phyloP scores from a whole-genome alignment of 37 sponge, comb jelly and placozoan genomes.

The Crambe crambe region DNA sequence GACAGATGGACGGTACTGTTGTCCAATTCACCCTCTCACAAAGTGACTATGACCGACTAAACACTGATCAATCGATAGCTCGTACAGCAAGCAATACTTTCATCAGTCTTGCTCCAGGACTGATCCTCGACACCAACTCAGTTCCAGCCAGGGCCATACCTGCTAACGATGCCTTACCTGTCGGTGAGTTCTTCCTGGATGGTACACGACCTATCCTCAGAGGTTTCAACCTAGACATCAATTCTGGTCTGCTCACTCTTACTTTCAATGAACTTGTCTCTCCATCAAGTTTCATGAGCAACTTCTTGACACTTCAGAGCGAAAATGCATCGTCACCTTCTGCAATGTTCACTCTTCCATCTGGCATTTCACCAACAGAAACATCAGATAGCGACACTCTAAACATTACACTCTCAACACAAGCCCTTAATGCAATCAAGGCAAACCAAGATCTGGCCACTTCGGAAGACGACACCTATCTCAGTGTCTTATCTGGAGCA shows the following conservation, averaged over 20 bases:
- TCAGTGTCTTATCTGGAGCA: slow-evolving; percentile 37
- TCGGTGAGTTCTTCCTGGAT: slow-evolving; percentile 70
- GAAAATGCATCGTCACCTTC: slow-evolving; percentile 28
- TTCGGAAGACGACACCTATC: slow-evolving; percentile 37
- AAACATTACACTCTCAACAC: slow-evolving; percentile 23
- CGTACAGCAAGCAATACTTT: slow-evolving; percentile 54
- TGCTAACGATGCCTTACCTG: slow-evolving; percentile 61
- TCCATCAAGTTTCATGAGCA: slow-evolving; percentile 59
- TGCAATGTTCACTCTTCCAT: slow-evolving; percentile 19
- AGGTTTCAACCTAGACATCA: slow-evolving; percentile 67
- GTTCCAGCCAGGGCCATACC: slow-evolving; percentile 46
- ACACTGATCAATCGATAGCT: slow-evolving; percentile 59
- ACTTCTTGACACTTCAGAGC: slow-evolving; percentile 58
- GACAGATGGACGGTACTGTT: slow-evolving; percentile 32
- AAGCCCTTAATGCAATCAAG: slow-evolving; percentile 58
- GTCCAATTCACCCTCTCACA: slow-evolving; percentile 30
- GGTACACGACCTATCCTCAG: slow-evolving; percentile 61
- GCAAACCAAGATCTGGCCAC: slow-evolving; percentile 46
- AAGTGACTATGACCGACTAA: slow-evolving; percentile 42
- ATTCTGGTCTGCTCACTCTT: slow-evolving; percentile 54
- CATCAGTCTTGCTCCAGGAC: slow-evolving; percentile 51
- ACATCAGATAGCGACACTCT: slow-evolving; percentile 42
- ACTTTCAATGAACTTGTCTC: slow-evolving; percentile 79
- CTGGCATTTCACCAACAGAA: slow-evolving; percentile 20
- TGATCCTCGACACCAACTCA: slow-evolving; percentile 52